phyloP scores from a whole-genome alignment of 1,140 invertebrate species.

The Chironomus tepperi region DNA sequence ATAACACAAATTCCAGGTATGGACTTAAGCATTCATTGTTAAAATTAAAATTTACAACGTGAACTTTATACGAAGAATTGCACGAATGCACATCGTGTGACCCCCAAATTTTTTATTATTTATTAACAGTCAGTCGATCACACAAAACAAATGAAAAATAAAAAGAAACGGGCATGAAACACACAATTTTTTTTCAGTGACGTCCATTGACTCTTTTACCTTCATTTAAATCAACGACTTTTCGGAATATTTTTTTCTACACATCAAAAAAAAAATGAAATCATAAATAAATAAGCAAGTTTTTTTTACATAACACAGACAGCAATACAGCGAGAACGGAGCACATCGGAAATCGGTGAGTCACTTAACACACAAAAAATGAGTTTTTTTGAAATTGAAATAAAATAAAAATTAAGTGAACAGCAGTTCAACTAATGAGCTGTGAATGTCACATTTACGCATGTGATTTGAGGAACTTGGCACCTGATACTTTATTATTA shows the following conservation, averaged over 20 bases:
- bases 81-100: not conserved
- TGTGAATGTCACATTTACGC: conserved; percentile 12
- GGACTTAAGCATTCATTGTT: not conserved
- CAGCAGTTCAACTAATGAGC: conserved; percentile 10
- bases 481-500: not conserved
- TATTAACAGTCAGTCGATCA: not conserved
- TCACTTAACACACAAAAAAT: conserved; percentile 1
- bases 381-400: not conserved
- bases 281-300: not conserved
- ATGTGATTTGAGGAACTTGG: conserved; percentile 6
- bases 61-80: not conserved
- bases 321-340: not conserved
- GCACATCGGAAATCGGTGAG: not conserved
- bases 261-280: conserved; percentile 17
- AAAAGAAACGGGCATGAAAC: conserved; percentile 5
- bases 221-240: conserved; percentile 20
- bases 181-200: conserved; percentile 20
- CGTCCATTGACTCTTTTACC: conserved; percentile 22
- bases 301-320: conserved; percentile 8
- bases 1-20: not conserved
- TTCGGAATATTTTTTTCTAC: conserved; percentile 6
- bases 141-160: not conserved
- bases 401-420: not conserved
- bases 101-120: conserved; percentile 10
- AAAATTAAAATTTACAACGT: not conserved